These are phyloP conservation scores for Thinocorus orbignyianus DNA, from an alignment of 2,113 vertebrate species.

Conservation along the genomic window DNA sequence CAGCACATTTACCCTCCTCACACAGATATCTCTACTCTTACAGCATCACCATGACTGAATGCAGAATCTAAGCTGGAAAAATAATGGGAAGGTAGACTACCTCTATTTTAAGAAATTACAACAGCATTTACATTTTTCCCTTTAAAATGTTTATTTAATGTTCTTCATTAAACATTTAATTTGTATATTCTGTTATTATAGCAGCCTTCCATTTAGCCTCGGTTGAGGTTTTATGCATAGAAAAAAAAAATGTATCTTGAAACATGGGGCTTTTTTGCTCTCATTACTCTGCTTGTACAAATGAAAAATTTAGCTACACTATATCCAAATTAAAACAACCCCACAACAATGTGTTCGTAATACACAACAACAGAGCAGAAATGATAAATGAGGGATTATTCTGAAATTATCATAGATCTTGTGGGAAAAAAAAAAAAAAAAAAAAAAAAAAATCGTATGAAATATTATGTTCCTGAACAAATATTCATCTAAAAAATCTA, in stretches of 20 bases:
- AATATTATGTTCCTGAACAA: not conserved
- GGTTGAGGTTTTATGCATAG: not conserved
- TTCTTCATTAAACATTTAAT: not conserved
- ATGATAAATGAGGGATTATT: not conserved
- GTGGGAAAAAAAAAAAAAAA: not conserved
- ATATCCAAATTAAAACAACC: not conserved
- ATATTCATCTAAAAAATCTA: not conserved
- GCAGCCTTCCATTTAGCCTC: not conserved
- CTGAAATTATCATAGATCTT: not conserved
- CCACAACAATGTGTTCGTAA: not conserved
- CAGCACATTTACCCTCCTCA: not conserved
- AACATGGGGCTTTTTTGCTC: not conserved
- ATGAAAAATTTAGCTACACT: not conserved
- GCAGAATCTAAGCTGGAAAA: not conserved
- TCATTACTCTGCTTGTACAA: not conserved
- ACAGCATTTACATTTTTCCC: not conserved
- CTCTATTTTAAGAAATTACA: not conserved
- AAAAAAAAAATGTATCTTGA: not conserved
- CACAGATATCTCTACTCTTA: not conserved
- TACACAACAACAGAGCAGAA: not conserved
- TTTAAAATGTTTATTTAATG: not conserved
- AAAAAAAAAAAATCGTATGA: not conserved
- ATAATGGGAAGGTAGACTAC: not conserved
- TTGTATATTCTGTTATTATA: not conserved
- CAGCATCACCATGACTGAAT: not conserved